Evolutionary conservation across 2,113 vertebrate genomes (phyloP).

Genomic region (Aphyosemion australe): DNA sequence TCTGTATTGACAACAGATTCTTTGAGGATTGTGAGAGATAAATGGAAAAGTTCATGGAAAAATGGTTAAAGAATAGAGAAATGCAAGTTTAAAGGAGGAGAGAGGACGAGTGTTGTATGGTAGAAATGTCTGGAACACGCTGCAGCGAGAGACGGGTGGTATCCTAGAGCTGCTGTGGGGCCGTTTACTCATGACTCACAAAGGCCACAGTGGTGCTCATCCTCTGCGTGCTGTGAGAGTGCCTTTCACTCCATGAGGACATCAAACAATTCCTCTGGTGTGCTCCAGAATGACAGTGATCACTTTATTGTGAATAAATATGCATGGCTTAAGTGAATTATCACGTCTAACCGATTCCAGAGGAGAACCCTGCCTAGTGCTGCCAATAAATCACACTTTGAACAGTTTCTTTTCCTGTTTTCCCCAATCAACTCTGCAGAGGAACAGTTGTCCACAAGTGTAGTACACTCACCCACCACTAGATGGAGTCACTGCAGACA

Average conservation of each 20-base stretch:
- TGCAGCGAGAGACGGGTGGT: conserved; percentile 7
- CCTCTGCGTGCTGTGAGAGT: conserved; percentile 13
- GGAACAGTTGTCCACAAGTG: too few species aligned
- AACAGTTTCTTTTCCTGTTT: too few species aligned
- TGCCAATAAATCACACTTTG: too few species aligned
- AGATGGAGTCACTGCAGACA: background rate
- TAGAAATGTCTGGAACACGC: background rate
- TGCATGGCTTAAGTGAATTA: conserved; percentile 26
- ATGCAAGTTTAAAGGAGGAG: background rate
- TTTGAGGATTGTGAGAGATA: background rate
- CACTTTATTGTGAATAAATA: conserved; percentile 31
- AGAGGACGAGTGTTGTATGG: conserved; percentile 4
- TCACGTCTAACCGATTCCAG: conserved; percentile 46
- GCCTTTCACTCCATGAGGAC: conserved; percentile 27
- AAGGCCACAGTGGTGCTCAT: conserved; percentile 22
- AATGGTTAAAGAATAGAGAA: background rate
- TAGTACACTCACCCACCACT: background rate
- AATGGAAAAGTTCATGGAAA: background rate
- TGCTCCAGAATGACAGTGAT: conserved; percentile 22
- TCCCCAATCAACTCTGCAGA: too few species aligned
- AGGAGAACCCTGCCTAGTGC: background rate
- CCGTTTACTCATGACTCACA: conserved; percentile 57
- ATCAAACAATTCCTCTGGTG: conserved; percentile 29
- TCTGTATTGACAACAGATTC: background rate
- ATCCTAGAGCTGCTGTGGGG: conserved; percentile 29